These are phyloP conservation scores for Dioctria rufipes DNA, from an alignment of 2,888 invertebrate species.

Conservation along the genomic window DNA sequence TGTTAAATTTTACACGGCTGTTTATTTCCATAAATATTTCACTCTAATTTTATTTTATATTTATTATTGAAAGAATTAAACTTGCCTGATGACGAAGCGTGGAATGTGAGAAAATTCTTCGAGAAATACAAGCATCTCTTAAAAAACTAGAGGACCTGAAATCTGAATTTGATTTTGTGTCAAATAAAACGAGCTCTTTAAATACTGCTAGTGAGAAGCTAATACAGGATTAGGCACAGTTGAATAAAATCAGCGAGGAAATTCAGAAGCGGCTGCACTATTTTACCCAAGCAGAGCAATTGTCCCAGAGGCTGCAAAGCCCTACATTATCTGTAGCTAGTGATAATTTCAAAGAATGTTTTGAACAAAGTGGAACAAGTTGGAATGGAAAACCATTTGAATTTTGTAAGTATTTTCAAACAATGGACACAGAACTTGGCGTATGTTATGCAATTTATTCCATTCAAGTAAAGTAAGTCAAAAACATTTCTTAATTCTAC, in stretches of 20 bases:
- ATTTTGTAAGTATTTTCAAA: conserved; percentile 78
- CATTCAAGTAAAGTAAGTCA: conserved; percentile 71
- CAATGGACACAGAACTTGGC: conserved; percentile 79
- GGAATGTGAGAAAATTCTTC: conserved; percentile 79
- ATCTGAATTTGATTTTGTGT: conserved; percentile 87
- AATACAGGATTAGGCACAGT: conserved; percentile 87
- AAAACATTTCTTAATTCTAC: background rate
- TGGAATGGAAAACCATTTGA: conserved; percentile 77
- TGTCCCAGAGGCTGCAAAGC: conserved; percentile 84
- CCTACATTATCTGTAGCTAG: conserved; percentile 87
- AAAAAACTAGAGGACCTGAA: conserved; percentile 81
- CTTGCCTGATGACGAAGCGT: too few relatives aligned
- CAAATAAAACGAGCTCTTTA: conserved; percentile 92
- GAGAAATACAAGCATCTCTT: conserved; percentile 81
- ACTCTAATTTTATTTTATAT: too few relatives aligned
- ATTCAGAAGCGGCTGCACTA: conserved; percentile 86
- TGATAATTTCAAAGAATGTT: conserved; percentile 85
- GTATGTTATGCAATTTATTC: conserved; percentile 79
- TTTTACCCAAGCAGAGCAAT: conserved; percentile 87
- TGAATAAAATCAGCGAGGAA: conserved; percentile 85
- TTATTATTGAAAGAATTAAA: too few relatives aligned
- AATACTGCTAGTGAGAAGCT: conserved; percentile 94
- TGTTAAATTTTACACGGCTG: too few relatives aligned
- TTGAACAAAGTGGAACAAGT: conserved; percentile 87
- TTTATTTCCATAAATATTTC: too few relatives aligned